Evolutionary conservation across 2,113 vertebrate species (phyloP), one percentile per base, ranked within the genome.

Genomic region (Chamaetylas fuelleborni): DNA sequence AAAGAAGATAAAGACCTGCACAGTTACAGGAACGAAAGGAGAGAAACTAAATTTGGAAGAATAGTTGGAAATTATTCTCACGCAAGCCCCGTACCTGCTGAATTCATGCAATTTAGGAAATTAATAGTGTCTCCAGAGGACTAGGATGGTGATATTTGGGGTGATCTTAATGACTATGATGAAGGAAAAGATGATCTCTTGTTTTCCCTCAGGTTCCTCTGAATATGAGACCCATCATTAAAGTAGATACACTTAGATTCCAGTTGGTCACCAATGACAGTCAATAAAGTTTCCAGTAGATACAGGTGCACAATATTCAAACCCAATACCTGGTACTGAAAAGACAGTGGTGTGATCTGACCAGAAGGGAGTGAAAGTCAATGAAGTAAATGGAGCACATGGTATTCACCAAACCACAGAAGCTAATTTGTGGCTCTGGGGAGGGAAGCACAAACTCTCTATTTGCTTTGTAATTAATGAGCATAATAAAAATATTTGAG

Each of bases 11-110:
- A 65, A 57, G 42, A n/a, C 34, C 5, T n/a, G 6, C 19, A 16
- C 22, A 36, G 31, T 50, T 33, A 56, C 8, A 36, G 48, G 26
- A 57, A 36, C 10, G 51, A 71, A 64, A 71, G 4, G 22, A 84
- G 40, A 38, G 12, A 38, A 70, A 12, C 19, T 25, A 38, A 71
- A 71, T 48, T 15, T 84, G 65, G 28, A 57, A 77, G 26, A 56
- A 36, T 11, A 57, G 12, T n/a, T 14, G 6, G 26, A 64, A 40
- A 50, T 38, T 17, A 57, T 57, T 6, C 16, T 64, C 13, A 38
- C 50, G 36, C 6, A 8, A 40, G 23, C 15, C 14, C 2, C 0
- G 2, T 14, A 33, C 7, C 42, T 19, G 13, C 28, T 56, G 77
- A 56, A 9, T 10, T 54, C 31, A 36, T 20, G 26, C 4, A 57